Conservation (phyloP, 2,797 vertebrate species). For the Eupleurogrammus muticus region DNA sequence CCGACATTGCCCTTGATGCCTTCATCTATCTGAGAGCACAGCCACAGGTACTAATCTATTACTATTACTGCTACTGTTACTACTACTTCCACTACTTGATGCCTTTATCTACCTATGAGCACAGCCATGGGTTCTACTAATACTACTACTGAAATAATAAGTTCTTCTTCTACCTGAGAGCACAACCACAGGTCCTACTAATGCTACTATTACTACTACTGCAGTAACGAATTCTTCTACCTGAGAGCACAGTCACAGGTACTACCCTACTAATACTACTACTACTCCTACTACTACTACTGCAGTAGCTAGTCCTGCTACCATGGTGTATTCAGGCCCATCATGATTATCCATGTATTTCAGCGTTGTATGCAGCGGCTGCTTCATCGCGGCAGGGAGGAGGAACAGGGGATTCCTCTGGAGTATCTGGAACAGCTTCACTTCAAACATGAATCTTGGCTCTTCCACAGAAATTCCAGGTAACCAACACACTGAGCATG, state of each 20-base stretch:
- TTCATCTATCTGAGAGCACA: constrained; percentile 88
- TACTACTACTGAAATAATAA: too few species aligned
- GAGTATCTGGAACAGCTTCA: constrained; percentile 90
- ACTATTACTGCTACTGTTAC: too few species aligned
- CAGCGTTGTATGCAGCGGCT: constrained; percentile 90
- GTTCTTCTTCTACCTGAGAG: background rate
- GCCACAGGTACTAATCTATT: constrained; percentile 80
- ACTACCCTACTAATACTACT: too few species aligned
- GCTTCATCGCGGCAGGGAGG: constrained; percentile 82
- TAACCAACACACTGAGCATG: constrained; percentile 44
- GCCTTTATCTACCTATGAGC: too few species aligned
- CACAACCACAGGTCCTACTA: too few species aligned
- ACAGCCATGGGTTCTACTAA: background rate
- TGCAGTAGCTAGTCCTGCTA: too few species aligned
- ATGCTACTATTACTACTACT: too few species aligned
- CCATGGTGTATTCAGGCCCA: background rate
- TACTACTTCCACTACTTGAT: background rate
- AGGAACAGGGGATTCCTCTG: constrained; percentile 87
- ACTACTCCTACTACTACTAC: background rate
- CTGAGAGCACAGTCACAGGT: constrained; percentile 87
- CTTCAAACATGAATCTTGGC: constrained; percentile 89
- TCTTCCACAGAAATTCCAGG: constrained; percentile 83
- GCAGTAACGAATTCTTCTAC: too few species aligned
- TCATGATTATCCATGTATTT: background rate
- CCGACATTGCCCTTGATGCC: constrained; percentile 83